Percentiles rank a stretch among this genome's conserved stretches.
Conservation (phyloP, 1,140 invertebrate species). For the Drosophila persimilis region DNA sequence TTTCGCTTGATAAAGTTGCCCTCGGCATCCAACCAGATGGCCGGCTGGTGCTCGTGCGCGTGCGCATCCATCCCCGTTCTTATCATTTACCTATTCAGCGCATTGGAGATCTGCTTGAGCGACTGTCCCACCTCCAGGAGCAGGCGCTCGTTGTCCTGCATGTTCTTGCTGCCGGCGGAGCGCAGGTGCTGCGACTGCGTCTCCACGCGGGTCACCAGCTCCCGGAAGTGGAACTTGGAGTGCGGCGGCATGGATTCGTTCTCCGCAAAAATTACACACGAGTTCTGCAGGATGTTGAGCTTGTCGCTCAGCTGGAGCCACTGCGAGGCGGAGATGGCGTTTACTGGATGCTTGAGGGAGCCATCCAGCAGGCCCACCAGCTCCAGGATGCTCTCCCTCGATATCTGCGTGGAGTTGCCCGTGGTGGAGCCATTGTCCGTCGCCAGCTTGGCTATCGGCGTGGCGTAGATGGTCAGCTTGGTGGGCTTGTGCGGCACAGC, state of each 20-base stretch:
- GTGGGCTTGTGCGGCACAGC: constrained; percentile 86
- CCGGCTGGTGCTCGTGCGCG: constrained; percentile 42
- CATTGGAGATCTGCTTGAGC: constrained; percentile 91
- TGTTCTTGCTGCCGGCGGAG: constrained; percentile 88
- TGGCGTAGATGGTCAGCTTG: constrained; percentile 85
- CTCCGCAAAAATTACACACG: constrained; percentile 88
- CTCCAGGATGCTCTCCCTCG: constrained; percentile 88
- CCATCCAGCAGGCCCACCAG: constrained; percentile 88
- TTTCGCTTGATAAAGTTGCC: constrained; percentile 81
- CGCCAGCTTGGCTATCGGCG: constrained; percentile 84
- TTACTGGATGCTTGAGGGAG: constrained; percentile 86
- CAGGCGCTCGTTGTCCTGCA: constrained; percentile 87
- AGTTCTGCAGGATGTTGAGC: constrained; percentile 89
- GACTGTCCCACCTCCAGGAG: constrained; percentile 91
- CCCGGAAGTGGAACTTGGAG: constrained; percentile 94
- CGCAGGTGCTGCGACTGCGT: constrained; percentile 90
- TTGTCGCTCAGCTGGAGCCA: constrained; percentile 94
- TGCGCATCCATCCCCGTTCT: constrained; percentile 76
- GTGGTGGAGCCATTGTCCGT: constrained; percentile 47
- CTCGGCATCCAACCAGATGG: constrained; percentile 78
- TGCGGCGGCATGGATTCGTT: constrained; percentile 91
- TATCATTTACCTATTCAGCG: constrained; percentile 89
- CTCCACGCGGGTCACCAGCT: constrained; percentile 92
- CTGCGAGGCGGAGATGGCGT: constrained; percentile 86
- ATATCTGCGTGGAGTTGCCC: constrained; percentile 78